Evolutionary conservation across 2,888 invertebrate species (phyloP).

Genomic region (Dorcus parallelipipedus): DNA sequence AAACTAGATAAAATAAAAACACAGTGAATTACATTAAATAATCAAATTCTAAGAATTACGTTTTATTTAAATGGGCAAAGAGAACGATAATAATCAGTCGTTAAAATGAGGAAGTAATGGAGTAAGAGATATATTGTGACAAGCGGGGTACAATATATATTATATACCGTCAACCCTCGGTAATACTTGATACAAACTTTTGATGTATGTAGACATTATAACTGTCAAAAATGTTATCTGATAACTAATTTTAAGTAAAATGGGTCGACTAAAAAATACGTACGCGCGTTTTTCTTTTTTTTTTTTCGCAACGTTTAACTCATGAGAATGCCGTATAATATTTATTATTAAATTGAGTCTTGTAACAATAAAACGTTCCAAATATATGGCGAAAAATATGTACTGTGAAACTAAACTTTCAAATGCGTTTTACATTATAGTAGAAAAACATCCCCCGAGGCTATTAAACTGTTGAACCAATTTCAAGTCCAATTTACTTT

Average conservation of each 20-base stretch:
- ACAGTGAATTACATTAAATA: not conserved
- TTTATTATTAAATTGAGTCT: not conserved
- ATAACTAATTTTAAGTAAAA: not conserved
- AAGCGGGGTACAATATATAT: slow-evolving; percentile 33
- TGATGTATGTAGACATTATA: slow-evolving; percentile 3
- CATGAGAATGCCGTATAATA: too few species aligned
- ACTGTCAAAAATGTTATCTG: not conserved
- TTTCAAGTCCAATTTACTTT: too few species aligned
- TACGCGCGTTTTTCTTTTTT: too few species aligned
- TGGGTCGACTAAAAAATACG: too few species aligned
- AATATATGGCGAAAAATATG: not conserved
- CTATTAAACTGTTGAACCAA: too few species aligned
- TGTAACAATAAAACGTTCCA: not conserved
- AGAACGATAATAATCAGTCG: slow-evolving; percentile 39
- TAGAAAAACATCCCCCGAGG: too few species aligned
- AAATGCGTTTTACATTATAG: too few species aligned
- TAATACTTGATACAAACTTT: slow-evolving; percentile 25
- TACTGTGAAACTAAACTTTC: not conserved
- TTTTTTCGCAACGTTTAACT: too few species aligned
- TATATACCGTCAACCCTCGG: slow-evolving; percentile 29
- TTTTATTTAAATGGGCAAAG: slow-evolving; percentile 39
- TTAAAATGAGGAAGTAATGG: slow-evolving; percentile 41
- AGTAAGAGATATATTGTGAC: slow-evolving; percentile 36
- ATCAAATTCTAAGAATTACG: slow-evolving; percentile 28
- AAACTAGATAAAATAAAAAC: not conserved